Base-by-base conservation (phyloP, 37 sponge, comb jelly and placozoan species). In the Chondrosia reniformis region DNA sequence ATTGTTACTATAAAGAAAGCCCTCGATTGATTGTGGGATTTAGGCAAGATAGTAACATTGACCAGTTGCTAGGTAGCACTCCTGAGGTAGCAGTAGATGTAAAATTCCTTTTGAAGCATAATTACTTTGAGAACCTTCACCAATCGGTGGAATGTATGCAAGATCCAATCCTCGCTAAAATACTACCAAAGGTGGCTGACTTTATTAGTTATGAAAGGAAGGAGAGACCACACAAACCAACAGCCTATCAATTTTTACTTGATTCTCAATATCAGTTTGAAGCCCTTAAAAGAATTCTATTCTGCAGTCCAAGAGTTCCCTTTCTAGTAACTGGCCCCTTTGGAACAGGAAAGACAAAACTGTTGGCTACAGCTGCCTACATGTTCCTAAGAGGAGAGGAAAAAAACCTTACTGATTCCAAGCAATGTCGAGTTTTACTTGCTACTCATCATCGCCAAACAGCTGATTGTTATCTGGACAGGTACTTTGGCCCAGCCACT, bases 341-440 rank as follows among this genome's bases (percentile, higher is more conserved):
- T 81, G 81, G 81, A 42, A 81, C 81, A 73, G 81, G 81, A 0
- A 81, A 81, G 46, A 81, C 81, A 15, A 46, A 61, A 12, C 45
- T 81, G 33, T 33, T 81, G 25, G 73, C 81, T 43, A 61, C 64
- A 40, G 62, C 79, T 42, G 65, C 79, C 19, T 63, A 45, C n/a
- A 62, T 33, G 34, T 39, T 67, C 71, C 28, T 67, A 3, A 5
- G 0, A 2, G 37, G 41, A 6, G 28, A 36, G 15, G 42, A 44
- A 43, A 22, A 8, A 28, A 1, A 17, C 2, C 43, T 13, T 0
- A 21, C 12, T 7, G 22, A 39, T 21, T 41, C 25, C 36, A 40
- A 9, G 19, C 38, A 9, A 4, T 9, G 25, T 19, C 56, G 63
- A 27, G 62, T 77, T 33, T 63, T 77, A 2, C 25, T 77, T 6